A percentile compares a stretch with the other conserved stretches of the same genome.
Conservation (phyloP, 2,113 vertebrate species). For the Nothoprocta pentlandii region DNA sequence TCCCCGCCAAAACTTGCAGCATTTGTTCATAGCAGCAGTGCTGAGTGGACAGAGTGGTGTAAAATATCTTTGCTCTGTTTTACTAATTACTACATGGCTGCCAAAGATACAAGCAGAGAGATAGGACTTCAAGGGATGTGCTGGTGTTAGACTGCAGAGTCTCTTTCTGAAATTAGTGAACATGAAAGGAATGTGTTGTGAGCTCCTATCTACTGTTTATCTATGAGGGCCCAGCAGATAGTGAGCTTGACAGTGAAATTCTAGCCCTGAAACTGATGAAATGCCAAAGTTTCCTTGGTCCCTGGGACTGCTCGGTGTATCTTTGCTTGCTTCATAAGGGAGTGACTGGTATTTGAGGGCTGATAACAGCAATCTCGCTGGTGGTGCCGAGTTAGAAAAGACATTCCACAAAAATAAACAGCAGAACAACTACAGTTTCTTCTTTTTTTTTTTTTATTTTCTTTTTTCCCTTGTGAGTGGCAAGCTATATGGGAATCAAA, state of each 20-base stretch:
- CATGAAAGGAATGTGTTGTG: conserved; percentile 82
- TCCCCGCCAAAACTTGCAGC: conserved; percentile 13
- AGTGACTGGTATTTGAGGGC: conserved; percentile 84
- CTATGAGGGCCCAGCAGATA: conserved; percentile 75
- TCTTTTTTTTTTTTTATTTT: neutral
- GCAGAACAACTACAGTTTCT: conserved; percentile 48
- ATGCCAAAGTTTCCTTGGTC: conserved; percentile 74
- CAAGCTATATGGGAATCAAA: neutral
- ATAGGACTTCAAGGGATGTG: conserved; percentile 70
- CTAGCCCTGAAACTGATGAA: conserved; percentile 80
- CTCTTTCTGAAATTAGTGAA: conserved; percentile 74
- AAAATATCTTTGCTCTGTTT: conserved; percentile 63
- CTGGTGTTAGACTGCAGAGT: conserved; percentile 61
- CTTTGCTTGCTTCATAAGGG: conserved; percentile 81
- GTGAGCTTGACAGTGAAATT: conserved; percentile 81
- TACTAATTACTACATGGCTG: conserved; percentile 69
- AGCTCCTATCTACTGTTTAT: conserved; percentile 79
- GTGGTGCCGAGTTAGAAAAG: conserved; percentile 77
- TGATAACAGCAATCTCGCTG: conserved; percentile 84
- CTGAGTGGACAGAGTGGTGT: conserved; percentile 16
- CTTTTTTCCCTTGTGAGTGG: neutral
- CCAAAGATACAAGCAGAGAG: conserved; percentile 57
- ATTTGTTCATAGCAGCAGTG: neutral
- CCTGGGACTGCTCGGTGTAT: conserved; percentile 69
- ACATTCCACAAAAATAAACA: conserved; percentile 81